These are phyloP conservation scores for Acanthurus lineatus DNA, from an alignment of 2,797 vertebrate species.

Conservation along the genomic window DNA sequence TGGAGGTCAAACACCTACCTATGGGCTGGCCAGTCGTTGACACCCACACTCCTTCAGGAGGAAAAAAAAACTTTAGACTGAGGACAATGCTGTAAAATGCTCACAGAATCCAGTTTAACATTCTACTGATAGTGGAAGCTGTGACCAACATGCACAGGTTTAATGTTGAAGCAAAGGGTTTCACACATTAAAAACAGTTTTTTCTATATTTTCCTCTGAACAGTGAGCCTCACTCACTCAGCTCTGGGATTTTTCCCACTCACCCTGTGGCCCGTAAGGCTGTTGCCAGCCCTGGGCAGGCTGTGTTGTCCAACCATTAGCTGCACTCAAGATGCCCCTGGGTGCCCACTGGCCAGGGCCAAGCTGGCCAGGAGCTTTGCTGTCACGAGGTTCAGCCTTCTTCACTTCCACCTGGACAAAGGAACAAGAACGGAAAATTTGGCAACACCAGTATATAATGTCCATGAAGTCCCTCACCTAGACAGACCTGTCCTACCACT, in stretches of 20 bases:
- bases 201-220: constrained; percentile 37
- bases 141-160: constrained; percentile 22
- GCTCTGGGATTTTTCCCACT: constrained; percentile 77
- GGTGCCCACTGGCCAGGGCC: constrained; percentile 95
- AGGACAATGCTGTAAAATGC: constrained; percentile 30
- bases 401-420: constrained; percentile 99
- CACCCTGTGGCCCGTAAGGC: constrained; percentile 97
- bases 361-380: constrained; percentile 95
- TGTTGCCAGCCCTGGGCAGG: constrained; percentile 97
- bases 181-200: constrained; percentile 38
- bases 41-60: constrained; percentile 96
- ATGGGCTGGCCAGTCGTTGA: constrained; percentile 97
- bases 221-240: constrained; percentile 45
- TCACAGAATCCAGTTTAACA: constrained; percentile 29
- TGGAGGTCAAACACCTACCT: constrained; percentile 85
- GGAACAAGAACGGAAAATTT: constrained; percentile 85
- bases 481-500: constrained; percentile 87
- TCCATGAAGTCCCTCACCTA: constrained; percentile 82
- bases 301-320: constrained; percentile 98
- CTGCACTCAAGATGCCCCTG: constrained; percentile 94
- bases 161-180: constrained; percentile 39
- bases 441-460: constrained; percentile 73
- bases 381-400: constrained; percentile 97
- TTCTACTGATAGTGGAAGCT: constrained; percentile 13
- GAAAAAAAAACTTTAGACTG: constrained; percentile 40